Base-by-base conservation (phyloP, 1,140 invertebrate genomes). In the Zaprionus capensis region DNA sequence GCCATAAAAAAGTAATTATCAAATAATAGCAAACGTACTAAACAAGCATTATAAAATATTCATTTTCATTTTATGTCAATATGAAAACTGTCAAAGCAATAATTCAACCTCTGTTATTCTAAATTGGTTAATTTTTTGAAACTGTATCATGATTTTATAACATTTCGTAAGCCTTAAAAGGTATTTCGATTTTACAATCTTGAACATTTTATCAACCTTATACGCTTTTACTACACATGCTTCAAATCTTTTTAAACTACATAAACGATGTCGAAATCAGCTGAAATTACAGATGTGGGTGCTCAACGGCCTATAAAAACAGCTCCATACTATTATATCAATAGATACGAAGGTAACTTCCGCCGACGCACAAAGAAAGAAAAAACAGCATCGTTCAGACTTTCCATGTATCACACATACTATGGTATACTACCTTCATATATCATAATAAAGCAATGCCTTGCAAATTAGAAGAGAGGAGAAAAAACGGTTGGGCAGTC, bases 381-480 rank as follows among this genome's bases (percentile, higher is more conserved):
- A 67, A 41, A 17, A 28, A 53, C 22, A 24, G 41, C 34, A 57
- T 53, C 20, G 22, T 51, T 17, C 55, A 34, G 55, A 75, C 67
- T 75, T 75, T 75, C 72, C 59, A 71, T 20, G 63, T 44, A 26
- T 14, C 17, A 56, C 15, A 51, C 20, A 46, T 49, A 49, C 46
- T 5, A 34, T 34, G n/a, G 2, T 12, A 49, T 56, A 65, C 46
- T 57, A 20, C 36, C 26, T 12, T 51, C 38, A 59, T 46, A 22
- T 58, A 68, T 51, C n/a, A 57, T 61, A 59, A 41, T 24, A 69
- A 59, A 61, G 67, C 34, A 28, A 58, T 55, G 26, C 26, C 62
- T 65, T 38, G 78, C 78, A 75, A 84, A 75, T 81, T 81, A 73
- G 81, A 69, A 31, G 70, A 46, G 41, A 46, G 41, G 80, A 71